phyloP scores from a whole-genome alignment of 1,140 invertebrate genomes.

The Drosophila yakuba region DNA sequence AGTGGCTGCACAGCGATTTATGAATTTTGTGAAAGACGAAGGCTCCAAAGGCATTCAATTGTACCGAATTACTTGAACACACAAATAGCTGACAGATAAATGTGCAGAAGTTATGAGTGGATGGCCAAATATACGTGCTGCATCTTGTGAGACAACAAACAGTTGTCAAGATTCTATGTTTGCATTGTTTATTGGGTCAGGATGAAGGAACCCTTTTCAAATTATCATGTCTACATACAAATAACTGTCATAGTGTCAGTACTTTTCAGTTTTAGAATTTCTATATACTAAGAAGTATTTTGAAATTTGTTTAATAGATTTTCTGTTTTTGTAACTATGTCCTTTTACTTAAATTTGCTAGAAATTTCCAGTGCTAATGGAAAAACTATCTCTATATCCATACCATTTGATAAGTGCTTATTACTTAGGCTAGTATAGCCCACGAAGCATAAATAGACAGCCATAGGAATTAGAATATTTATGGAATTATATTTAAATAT shows the following conservation, averaged over 20 bases:
- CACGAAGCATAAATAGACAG: no score
- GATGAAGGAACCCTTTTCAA: background rate
- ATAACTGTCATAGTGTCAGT: no score
- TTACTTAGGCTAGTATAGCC: no score
- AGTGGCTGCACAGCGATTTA: constrained; percentile 66
- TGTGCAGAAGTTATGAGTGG: constrained; percentile 32
- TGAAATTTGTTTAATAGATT: no score
- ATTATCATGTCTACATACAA: no score
- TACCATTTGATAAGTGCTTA: no score
- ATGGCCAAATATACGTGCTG: background rate
- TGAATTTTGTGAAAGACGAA: constrained; percentile 64
- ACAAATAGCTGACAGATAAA: constrained; percentile 39
- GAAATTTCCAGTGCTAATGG: no score
- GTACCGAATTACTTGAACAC: constrained; percentile 58
- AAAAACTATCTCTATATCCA: no score
- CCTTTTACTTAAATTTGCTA: background rate
- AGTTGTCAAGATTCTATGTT: constrained; percentile 5
- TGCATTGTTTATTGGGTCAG: background rate
- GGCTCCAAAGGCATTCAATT: constrained; percentile 41
- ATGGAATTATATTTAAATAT: no score
- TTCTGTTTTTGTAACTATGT: background rate
- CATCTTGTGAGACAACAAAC: constrained; percentile 19
- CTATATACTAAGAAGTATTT: no score
- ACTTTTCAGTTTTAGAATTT: no score
- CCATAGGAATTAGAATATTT: no score